Evolutionary conservation across 2,113 vertebrate species (phyloP), one percentile per base, ranked within the genome.

Genomic region (Anarrhichthys ocellatus): DNA sequence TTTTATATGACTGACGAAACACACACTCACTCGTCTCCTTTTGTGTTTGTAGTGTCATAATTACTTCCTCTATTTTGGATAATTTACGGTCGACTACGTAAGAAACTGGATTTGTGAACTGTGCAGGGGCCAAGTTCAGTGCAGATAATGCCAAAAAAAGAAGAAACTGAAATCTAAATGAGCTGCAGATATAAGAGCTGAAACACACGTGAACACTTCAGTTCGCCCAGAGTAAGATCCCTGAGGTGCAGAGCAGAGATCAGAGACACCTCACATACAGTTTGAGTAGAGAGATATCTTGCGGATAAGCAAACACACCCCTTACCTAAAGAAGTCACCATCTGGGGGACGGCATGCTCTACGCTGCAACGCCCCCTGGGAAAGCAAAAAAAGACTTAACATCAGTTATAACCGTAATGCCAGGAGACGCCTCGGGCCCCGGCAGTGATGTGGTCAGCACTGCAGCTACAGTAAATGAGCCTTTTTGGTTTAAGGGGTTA

Each of bases 241-340:
- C 48, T 0, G 59, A 58, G 74, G 42, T 72, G 70, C 70, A 79
- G 58, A 78, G 48, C 29, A 9, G 2, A 69, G 50, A 87, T 89
- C 79, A 82, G 36, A 80, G 9, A 48, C 67, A 59, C 29, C 32
- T 46, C 63, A 63, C 61, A 72, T 72, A 69, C 13, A 65, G 15
- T 22, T 22, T 29, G 36, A 48, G 36, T 17, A 17, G 6, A 38
- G 9, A 18, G 61, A 66, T 42, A 54, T 22, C 54, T 20, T 50
- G 38, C 2, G 3, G 24, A 54, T 11, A 34, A 36, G 27, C 52
- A 61, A 18, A 68, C 7, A 72, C 56, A 76, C 63, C 78, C 6
- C 87, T 62, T 81, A 91, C 91, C 90, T 87, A 83, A 11, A 58
- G 54, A 87, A 83, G 88, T 88, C 93, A 92, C 78, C 89, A 80